Conservation (phyloP, 1,140 invertebrate genomes). For the Tribolium madens region DNA sequence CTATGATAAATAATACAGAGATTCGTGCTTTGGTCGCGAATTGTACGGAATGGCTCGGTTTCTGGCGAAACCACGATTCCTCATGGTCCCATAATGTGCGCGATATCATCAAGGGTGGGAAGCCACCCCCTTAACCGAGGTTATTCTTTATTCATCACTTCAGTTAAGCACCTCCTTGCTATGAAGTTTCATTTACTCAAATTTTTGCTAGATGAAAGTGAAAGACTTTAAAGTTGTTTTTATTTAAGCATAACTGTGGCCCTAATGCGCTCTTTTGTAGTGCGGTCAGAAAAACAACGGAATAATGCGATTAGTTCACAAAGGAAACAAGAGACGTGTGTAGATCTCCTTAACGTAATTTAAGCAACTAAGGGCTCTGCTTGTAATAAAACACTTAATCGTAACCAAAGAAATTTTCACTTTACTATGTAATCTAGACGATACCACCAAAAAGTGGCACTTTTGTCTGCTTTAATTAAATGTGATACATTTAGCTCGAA, state of each 20-base stretch:
- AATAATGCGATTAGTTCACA: neutral
- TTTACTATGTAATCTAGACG: too few relatives aligned
- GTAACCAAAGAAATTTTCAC: too few relatives aligned
- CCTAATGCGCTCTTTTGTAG: neutral
- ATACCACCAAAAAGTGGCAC: too few relatives aligned
- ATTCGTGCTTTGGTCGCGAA: conserved; percentile 52
- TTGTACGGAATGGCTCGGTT: conserved; percentile 47
- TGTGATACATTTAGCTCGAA: too few relatives aligned
- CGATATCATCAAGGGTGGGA: conserved; percentile 20
- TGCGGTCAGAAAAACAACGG: conserved; percentile 21
- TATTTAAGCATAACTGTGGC: neutral
- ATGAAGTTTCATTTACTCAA: conserved; percentile 11
- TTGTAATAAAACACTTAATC: too few relatives aligned
- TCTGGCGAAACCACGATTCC: conserved; percentile 43
- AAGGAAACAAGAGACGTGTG: neutral
- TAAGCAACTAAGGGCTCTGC: too few relatives aligned
- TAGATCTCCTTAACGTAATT: neutral
- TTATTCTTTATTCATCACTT: conserved; percentile 31
- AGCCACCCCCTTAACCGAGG: conserved; percentile 20
- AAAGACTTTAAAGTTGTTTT: conserved; percentile 10
- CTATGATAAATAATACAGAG: conserved; percentile 55
- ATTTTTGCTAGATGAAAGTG: neutral
- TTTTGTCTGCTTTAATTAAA: too few relatives aligned
- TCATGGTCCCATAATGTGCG: conserved; percentile 34
- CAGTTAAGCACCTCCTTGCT: conserved; percentile 20